Evolutionary conservation across 2,113 vertebrate species (phyloP).

Genomic region (Hucho hucho): DNA sequence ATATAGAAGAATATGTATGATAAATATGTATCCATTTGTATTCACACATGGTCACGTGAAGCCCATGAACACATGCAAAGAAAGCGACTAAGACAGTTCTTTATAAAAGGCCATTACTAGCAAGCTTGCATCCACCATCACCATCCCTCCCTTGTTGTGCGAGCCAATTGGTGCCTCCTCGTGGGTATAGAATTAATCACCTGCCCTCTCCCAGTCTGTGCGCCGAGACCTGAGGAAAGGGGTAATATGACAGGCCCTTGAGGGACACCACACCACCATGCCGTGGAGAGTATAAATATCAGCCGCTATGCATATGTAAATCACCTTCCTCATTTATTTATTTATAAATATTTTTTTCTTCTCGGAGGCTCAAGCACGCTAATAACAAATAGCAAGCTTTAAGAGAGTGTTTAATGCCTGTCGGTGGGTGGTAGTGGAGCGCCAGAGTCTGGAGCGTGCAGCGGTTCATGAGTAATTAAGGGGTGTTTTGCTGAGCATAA

Average conservation of each 20-base stretch:
- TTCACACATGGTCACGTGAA: neutral
- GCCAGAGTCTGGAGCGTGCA: constrained; percentile 87
- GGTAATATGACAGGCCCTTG: constrained; percentile 98
- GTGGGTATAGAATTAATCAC: constrained; percentile 99
- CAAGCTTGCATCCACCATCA: constrained; percentile 78
- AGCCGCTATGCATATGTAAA: constrained; percentile 99
- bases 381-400: constrained; percentile 99
- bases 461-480: constrained; percentile 99
- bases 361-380: constrained; percentile 92
- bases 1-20: neutral
- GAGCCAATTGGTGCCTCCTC: constrained; percentile 89
- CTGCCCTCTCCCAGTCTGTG: constrained; percentile 91
- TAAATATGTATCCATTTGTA: neutral
- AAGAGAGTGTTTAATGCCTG: constrained; percentile 98
- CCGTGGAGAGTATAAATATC: constrained; percentile 95
- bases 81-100: neutral
- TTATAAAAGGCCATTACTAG: constrained; percentile 52
- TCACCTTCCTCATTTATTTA: constrained; percentile 83
- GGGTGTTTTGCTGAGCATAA: constrained; percentile 98
- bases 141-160: constrained; percentile 86
- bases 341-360: constrained; percentile 56
- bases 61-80: neutral
- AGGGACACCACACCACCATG: constrained; percentile 74
- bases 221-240: constrained; percentile 92
- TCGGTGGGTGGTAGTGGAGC: constrained; percentile 91